Conservation (phyloP, 1,140 invertebrate genomes). For the Harpegnathos saltator region DNA sequence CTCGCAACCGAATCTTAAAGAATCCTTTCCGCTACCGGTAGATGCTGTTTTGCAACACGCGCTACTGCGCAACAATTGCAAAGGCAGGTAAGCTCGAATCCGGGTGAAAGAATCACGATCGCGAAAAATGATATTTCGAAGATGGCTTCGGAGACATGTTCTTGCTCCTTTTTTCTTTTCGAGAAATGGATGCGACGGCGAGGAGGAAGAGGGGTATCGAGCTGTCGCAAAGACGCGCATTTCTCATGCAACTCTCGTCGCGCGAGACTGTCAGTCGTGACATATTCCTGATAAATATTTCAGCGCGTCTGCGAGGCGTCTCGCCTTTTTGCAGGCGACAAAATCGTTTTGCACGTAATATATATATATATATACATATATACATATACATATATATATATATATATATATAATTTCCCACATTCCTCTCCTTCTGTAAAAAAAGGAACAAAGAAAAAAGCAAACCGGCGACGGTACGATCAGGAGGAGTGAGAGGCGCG, state of each 20-base stretch:
- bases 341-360: conserved; percentile 47
- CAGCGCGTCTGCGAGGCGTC: conserved; percentile 1
- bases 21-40: too few species aligned
- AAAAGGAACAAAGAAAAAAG: too few species aligned
- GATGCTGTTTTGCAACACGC: too few species aligned
- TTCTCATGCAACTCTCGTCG: conserved; percentile 23
- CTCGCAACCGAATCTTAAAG: too few species aligned
- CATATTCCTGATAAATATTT: conserved; percentile 52
- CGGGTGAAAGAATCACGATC: too few species aligned
- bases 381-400: too few species aligned
- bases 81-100: too few species aligned
- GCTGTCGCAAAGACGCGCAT: conserved; percentile 11
- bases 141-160: too few species aligned
- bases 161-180: too few species aligned
- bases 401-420: conserved; percentile 50
- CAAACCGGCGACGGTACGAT: conserved; percentile 21
- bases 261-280: conserved; percentile 41
- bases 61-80: too few species aligned
- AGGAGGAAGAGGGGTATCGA: not conserved
- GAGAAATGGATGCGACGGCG: not conserved
- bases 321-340: conserved; percentile 29
- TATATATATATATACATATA: conserved; percentile 55
- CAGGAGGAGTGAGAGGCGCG: conserved; percentile 14
- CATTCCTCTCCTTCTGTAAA: conserved; percentile 10
- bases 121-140: not conserved